Evolutionary conservation across 2,113 vertebrate genomes (phyloP).

Genomic region (Ochotona princeps): DNA sequence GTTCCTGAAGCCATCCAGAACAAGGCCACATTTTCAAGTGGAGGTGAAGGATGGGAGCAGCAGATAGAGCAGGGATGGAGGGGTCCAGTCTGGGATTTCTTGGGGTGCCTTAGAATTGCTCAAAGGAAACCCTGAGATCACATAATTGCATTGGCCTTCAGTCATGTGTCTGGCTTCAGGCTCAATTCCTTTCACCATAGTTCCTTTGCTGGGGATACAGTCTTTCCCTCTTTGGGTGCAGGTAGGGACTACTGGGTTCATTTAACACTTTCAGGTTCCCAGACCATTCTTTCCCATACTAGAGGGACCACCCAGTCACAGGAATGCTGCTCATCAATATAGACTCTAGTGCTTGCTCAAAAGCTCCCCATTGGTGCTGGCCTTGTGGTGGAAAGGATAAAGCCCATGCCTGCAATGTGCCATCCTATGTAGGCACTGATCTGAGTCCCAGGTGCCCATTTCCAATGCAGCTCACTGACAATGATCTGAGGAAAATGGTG

Average conservation of each 20-base stretch:
- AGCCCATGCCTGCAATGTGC: no score
- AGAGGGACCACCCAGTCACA: background rate
- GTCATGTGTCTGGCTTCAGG: background rate
- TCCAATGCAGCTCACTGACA: no score
- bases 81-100: background rate
- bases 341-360: background rate
- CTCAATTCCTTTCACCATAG: background rate
- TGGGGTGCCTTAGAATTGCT: background rate
- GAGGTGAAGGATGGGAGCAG: background rate
- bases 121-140: background rate
- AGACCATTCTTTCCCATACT: background rate
- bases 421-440: no score
- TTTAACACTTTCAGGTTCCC: background rate
- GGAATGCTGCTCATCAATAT: background rate
- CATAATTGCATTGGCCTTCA: fast-evolving
- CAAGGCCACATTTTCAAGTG: no score
- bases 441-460: no score
- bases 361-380: no score
- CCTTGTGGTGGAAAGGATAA: no score
- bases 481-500: no score
- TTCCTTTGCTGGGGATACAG: background rate
- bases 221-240: background rate
- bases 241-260: background rate
- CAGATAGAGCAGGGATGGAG: no score
- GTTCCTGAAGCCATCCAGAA: background rate